Evolutionary conservation across 2,113 vertebrate genomes (phyloP).

Genomic region (Alligator sinensis): DNA sequence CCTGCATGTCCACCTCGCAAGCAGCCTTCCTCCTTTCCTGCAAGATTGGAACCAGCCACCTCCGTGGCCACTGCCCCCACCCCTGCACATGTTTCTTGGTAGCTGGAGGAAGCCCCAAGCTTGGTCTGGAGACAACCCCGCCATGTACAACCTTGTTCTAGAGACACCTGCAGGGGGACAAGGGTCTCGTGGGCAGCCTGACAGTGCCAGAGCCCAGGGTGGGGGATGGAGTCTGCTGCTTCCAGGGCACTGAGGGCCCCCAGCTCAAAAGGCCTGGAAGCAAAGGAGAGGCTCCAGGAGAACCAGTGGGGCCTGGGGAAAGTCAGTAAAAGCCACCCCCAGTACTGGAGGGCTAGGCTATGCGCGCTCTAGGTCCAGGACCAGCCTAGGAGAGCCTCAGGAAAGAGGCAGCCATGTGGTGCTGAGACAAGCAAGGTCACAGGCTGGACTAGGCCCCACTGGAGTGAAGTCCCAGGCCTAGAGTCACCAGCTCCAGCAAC

Average conservation of each 20-base stretch:
- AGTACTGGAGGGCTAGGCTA: not conserved
- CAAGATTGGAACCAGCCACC: rapidly evolving
- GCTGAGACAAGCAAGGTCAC: not conserved
- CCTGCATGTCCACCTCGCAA: not conserved
- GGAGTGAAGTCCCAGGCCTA: rapidly evolving
- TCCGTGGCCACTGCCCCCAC: not conserved
- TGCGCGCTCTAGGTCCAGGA: not conserved
- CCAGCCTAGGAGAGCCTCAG: not conserved
- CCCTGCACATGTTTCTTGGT: rapidly evolving
- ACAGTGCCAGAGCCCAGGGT: rapidly evolving
- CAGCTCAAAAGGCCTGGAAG: rapidly evolving
- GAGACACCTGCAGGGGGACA: not conserved
- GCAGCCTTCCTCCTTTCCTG: not conserved
- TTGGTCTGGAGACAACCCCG: too few species aligned
- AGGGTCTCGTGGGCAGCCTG: not conserved
- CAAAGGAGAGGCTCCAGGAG: not conserved
- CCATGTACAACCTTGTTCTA: not conserved
- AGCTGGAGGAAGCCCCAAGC: not conserved
- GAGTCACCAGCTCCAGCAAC: rapidly evolving
- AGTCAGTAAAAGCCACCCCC: not conserved
- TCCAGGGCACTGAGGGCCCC: rapidly evolving
- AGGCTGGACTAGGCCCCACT: not conserved
- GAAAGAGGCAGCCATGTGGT: rapidly evolving
- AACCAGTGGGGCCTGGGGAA: not conserved
- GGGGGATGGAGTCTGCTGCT: not conserved